Evolutionary conservation across 2,797 vertebrate genomes (phyloP).

Genomic region (Coluber constrictor): DNA sequence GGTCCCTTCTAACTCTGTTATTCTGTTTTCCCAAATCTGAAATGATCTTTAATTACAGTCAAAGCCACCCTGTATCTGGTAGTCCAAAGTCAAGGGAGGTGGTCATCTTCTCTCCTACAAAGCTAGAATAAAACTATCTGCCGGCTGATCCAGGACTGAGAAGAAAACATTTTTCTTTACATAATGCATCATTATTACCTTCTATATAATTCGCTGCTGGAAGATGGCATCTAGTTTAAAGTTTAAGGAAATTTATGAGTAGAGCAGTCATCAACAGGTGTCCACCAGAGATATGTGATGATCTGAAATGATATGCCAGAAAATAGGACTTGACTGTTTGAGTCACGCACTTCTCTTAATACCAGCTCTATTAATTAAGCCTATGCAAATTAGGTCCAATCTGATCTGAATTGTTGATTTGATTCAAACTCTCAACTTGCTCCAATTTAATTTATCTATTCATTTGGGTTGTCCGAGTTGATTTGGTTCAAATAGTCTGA

Average conservation of each 20-base stretch:
- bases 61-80: background rate
- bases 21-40: background rate
- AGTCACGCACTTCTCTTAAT: background rate
- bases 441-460: background rate
- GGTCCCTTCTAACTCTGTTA: too few species aligned
- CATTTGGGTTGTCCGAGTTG: background rate
- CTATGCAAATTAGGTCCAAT: background rate
- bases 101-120: background rate
- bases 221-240: background rate
- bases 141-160: background rate
- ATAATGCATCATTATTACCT: background rate
- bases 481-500: background rate
- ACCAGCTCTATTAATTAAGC: background rate
- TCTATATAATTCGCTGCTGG: background rate
- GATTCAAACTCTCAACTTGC: background rate
- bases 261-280: background rate
- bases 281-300: background rate
- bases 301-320: background rate
- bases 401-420: background rate
- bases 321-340: background rate
- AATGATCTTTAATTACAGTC: background rate
- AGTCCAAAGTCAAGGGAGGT: background rate
- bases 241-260: background rate
- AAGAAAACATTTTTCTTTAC: background rate
- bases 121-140: background rate